Conservation (phyloP, 2,888 invertebrate genomes). For the Rhimphoctona megacephalus region DNA sequence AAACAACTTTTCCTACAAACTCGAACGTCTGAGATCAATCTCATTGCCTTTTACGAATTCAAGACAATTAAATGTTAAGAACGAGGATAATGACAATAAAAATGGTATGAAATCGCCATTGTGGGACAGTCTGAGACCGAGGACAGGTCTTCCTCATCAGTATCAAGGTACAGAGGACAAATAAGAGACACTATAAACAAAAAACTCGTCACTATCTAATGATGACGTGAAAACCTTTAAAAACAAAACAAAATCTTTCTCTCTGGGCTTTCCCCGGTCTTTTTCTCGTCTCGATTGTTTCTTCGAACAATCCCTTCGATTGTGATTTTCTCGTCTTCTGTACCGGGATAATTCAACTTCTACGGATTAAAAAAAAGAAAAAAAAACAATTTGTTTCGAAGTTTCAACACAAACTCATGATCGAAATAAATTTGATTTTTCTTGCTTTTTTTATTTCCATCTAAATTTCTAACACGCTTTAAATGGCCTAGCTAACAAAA, state of each 20-base stretch:
- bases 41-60: slow-evolving; percentile 79
- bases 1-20: slow-evolving; percentile 76
- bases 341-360: background rate
- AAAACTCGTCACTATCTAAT: slow-evolving; percentile 3
- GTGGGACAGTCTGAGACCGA: slow-evolving; percentile 81
- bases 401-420: background rate
- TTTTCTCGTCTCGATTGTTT: slow-evolving; percentile 6
- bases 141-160: slow-evolving; percentile 81
- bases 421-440: background rate
- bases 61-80: slow-evolving; percentile 71
- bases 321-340: slow-evolving; percentile 1
- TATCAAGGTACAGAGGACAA: slow-evolving; percentile 83
- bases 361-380: background rate
- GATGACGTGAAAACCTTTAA: background rate
- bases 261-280: background rate
- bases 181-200: slow-evolving; percentile 71
- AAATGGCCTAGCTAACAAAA: background rate
- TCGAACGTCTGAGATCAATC: slow-evolving; percentile 79
- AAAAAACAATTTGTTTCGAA: background rate
- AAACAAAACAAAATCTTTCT: background rate
- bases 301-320: background rate
- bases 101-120: slow-evolving; percentile 77
- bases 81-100: slow-evolving; percentile 73
- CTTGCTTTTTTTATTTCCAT: background rate
- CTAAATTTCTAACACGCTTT: background rate